A percentile compares a stretch with the other conserved stretches of the same genome.
phyloP scores from a whole-genome alignment of 2,113 vertebrate genomes.

The Dasyprocta punctata region DNA sequence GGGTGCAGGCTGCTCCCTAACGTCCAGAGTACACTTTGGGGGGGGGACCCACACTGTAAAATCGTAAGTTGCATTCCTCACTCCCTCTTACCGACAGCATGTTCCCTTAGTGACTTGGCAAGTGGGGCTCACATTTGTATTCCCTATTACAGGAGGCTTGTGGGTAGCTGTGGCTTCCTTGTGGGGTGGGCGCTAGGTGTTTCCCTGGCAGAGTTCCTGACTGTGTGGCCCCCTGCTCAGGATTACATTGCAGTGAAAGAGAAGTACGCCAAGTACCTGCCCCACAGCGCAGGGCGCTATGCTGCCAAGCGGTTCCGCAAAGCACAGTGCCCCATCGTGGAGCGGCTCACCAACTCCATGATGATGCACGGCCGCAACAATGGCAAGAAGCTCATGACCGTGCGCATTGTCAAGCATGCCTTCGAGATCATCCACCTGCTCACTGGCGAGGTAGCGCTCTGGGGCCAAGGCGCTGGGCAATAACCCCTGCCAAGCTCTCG shows the following conservation, averaged over 20 bases:
- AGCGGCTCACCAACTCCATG: slow-evolving; percentile 93
- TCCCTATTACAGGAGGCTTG: fast-evolving
- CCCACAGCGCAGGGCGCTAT: slow-evolving; percentile 97
- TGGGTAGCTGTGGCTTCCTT: fast-evolving
- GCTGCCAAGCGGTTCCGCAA: slow-evolving; percentile 97
- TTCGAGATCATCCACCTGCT: slow-evolving; percentile 98
- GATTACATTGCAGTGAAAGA: slow-evolving; percentile 98
- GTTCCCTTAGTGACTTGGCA: neutral
- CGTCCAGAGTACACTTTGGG: neutral
- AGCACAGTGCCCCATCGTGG: slow-evolving; percentile 97
- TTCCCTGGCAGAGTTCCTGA: neutral
- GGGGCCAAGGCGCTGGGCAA: neutral
- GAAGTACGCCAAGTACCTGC: slow-evolving; percentile 97
- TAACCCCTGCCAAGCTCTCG: fast-evolving
- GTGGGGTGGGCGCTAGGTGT: fast-evolving
- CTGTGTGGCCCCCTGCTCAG: slow-evolving; percentile 22
- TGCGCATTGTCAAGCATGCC: slow-evolving; percentile 96
- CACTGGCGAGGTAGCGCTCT: slow-evolving; percentile 89
- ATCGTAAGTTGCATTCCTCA: fast-evolving
- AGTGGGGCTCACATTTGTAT: neutral
- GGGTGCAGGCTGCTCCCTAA: neutral
- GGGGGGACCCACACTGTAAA: neutral
- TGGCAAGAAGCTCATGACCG: slow-evolving; percentile 97
- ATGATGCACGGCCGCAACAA: slow-evolving; percentile 95
- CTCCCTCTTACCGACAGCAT: neutral